Evolutionary conservation across 2,113 vertebrate genomes (phyloP).

Genomic region (Rhea americana): DNA sequence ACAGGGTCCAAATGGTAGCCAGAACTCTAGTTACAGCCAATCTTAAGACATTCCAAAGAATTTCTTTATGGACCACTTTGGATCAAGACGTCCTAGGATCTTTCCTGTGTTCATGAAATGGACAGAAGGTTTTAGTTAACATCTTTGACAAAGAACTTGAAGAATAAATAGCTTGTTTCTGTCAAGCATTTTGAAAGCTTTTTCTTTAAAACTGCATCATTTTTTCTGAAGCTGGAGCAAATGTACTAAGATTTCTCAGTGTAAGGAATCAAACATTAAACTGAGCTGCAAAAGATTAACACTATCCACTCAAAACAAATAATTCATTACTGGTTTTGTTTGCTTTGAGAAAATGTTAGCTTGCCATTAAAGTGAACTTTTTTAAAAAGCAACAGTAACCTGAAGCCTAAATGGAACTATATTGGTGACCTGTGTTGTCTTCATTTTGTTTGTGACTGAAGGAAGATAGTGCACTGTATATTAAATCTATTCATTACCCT

Average conservation of each 20-base stretch:
- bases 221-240: constrained; percentile 72
- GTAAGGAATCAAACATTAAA: constrained; percentile 59
- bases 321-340: constrained; percentile 22
- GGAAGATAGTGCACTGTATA: constrained; percentile 42
- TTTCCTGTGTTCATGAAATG: constrained; percentile 61
- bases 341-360: constrained; percentile 21
- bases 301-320: constrained; percentile 34
- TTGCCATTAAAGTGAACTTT: constrained; percentile 26
- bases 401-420: constrained; percentile 61
- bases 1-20: constrained; percentile 98
- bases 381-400: constrained; percentile 13
- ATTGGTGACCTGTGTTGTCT: constrained; percentile 57
- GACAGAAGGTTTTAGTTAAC: constrained; percentile 73
- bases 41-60: constrained; percentile 88
- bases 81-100: constrained; percentile 74
- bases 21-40: constrained; percentile 97
- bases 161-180: constrained; percentile 81
- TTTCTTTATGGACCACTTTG: constrained; percentile 78
- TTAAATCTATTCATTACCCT: constrained; percentile 44
- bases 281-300: constrained; percentile 41
- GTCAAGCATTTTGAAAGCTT: constrained; percentile 78
- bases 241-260: constrained; percentile 64
- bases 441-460: constrained; percentile 61
- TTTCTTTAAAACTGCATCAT: constrained; percentile 74
- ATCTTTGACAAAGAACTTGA: constrained; percentile 76